Base-by-base conservation (phyloP, 2,113 vertebrate species). In the Pyrgilauda ruficollis region DNA sequence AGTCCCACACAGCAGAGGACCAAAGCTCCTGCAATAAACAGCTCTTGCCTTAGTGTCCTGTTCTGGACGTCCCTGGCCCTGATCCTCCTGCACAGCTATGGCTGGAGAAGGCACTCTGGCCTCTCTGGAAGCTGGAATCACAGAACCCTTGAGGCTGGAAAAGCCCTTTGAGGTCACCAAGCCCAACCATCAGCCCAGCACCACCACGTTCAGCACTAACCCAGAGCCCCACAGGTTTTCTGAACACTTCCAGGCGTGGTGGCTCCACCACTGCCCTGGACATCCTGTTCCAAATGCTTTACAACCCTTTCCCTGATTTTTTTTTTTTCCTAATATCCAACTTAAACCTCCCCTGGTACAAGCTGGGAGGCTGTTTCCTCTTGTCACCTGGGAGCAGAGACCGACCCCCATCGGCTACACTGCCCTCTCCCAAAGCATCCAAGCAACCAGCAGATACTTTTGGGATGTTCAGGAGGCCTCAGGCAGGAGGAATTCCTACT, bases 401-500 rank as follows among this genome's bases (percentile, higher is more conserved):
- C 20, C 0, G 0, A 76, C 4, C 20, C 33, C n/a, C 14, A 53
- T 11, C 19, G n/a, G 64, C 21, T 31, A 26, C 11, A 6, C 11
- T 47, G 26, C 21, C 23, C 35, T 37, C 30, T 72, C 83, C 62
- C 58, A 44, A 22, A 64, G 49, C n/a, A 62, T 7, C 69, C 77
- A 44, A 47, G 37, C 26, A 21, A 41, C 3, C n/a, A 59, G 39
- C 43, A 79, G 30, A 44, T 33, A 30, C 27, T 75, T 74, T 20
- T 5, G 46, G 70, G 55, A 44, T 7, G n/a, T 5, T 19, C 43
- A 74, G 47, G 49, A 74, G 49, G 28, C 33, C 47, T 43, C 41
- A 26, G 0, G 4, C 0, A 26, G n/a, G 22, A 78, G 26, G 7
- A 82, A 23, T 39, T 76, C 1, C 0, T 8, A 4, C 0, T 9